Percentiles rank a stretch among this genome's conserved stretches.
These are phyloP conservation scores for Scaptomyza tumidula DNA, from an alignment of 2,888 invertebrate species.

Conservation along the genomic window DNA sequence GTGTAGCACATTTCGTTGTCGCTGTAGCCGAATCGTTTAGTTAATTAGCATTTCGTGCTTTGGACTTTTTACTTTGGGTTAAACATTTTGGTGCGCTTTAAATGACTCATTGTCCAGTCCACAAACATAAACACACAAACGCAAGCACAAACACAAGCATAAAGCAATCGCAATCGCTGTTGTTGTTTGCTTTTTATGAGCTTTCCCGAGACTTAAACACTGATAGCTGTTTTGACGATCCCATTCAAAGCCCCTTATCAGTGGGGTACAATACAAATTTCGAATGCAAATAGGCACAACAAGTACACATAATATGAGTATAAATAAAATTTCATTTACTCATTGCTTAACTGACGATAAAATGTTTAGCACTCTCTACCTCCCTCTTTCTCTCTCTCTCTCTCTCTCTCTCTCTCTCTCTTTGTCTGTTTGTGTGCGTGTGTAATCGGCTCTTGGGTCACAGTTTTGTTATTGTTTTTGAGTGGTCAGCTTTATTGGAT, in stretches of 20 bases:
- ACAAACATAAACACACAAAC: slow-evolving; percentile 45
- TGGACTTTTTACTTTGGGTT: slow-evolving; percentile 53
- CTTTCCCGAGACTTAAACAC: slow-evolving; percentile 28
- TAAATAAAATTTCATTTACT: slow-evolving; percentile 54
- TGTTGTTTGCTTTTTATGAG: slow-evolving; percentile 35
- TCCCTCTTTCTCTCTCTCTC: not conserved
- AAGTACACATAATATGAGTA: slow-evolving; percentile 34
- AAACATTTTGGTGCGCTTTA: slow-evolving; percentile 35
- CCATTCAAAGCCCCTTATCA: slow-evolving; percentile 18
- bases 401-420: not conserved
- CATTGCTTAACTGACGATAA: slow-evolving; percentile 65
- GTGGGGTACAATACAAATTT: slow-evolving; percentile 13
- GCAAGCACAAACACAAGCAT: slow-evolving; percentile 28
- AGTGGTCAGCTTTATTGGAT: slow-evolving; percentile 49
- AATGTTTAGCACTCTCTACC: slow-evolving; percentile 53
- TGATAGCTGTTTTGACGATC: slow-evolving; percentile 38
- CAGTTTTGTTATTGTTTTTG: slow-evolving; percentile 18
- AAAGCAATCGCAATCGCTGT: slow-evolving; percentile 29
- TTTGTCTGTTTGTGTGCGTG: not conserved
- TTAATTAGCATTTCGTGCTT: slow-evolving; percentile 62
- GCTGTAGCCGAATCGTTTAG: slow-evolving; percentile 17
- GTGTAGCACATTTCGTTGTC: slow-evolving; percentile 9
- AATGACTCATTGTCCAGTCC: slow-evolving; percentile 67
- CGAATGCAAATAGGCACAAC: slow-evolving; percentile 51
- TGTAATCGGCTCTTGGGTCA: not conserved